Base-by-base conservation (phyloP, 2,797 vertebrate genomes). In the Lithobates sylvaticus region DNA sequence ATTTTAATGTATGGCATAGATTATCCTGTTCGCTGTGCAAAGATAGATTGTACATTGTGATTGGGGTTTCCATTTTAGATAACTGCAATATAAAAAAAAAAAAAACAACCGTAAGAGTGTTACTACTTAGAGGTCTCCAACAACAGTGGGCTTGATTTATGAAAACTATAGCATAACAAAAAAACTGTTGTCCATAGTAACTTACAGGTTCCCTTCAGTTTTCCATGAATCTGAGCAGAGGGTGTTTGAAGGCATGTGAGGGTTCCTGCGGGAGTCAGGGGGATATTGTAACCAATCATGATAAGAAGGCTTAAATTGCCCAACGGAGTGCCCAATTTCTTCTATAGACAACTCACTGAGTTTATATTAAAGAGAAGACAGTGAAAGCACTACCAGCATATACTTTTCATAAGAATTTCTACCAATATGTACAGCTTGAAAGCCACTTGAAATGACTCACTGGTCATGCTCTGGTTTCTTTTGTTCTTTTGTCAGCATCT, bases 1-100 rank as follows among this genome's bases (percentile, higher is more conserved):
- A 0, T 81, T 88, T 88, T 91, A 89, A 90, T 88, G 78, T 86
- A 80, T 50, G 78, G 16, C 42, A 80, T 54, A n/a, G 26, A 80
- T 68, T 68, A 69, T 68, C 34, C 44, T 68, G 9, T 65, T 50
- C 39, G 34, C 1, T 47, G 39, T 27, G 42, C 3, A 69, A 79
- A n/a, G 44, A 64, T 29, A 10, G 36, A 39, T 42, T 65, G 15
- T 64, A 27, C 76, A 65, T 67, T 18, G n/a, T 78, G 34, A 78
- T 65, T 61, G 61, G 44, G 26, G 10, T 67, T 67, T 78, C 3
- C 42, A 44, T 50, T 80, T 69, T 80, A 54, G 50, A 54, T 54
- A 18, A 54, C 50, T 18, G 50, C 16, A 3, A 4, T 3, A 18
- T 1, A 54, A 54, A 5, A 54, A 54, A 5, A 54, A 50, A 54